Percentiles rank a stretch among this genome's conserved stretches.
phyloP scores from a whole-genome alignment of 2,888 invertebrate genomes.

The Acleris cristana region DNA sequence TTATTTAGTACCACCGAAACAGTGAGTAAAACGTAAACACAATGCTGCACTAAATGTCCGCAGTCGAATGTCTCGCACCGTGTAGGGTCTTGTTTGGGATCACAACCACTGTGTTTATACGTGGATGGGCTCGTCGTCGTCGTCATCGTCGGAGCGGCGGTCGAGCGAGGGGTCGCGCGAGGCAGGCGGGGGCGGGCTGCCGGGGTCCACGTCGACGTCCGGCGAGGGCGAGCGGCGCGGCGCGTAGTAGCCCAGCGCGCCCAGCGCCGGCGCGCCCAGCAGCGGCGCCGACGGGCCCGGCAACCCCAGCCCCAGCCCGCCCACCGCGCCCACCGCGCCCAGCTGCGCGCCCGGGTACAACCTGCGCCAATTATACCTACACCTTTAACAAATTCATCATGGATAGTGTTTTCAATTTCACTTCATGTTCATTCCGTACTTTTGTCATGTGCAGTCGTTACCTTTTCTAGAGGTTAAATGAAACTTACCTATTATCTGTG shows the following conservation, averaged over 20 bases:
- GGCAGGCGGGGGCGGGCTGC: conserved; percentile 81
- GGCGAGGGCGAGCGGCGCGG: conserved; percentile 78
- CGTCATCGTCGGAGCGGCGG: conserved; percentile 78
- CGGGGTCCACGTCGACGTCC: conserved; percentile 85
- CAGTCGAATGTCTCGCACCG: conserved; percentile 15
- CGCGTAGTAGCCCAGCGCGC: conserved; percentile 80
- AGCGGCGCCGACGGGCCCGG: conserved; percentile 88
- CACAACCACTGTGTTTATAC: conserved; percentile 67
- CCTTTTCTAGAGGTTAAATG: too few species aligned
- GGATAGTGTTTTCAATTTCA: too few species aligned
- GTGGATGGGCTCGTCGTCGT: conserved; percentile 86
- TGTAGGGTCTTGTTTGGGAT: conserved; percentile 20
- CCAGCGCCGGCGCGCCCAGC: conserved; percentile 87
- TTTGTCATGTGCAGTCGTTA: too few species aligned
- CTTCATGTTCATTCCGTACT: too few species aligned
- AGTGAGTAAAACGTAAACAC: conserved; percentile 28
- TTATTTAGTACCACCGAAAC: conserved; percentile 29
- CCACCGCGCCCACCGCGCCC: conserved; percentile 81
- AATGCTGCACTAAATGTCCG: conserved; percentile 20
- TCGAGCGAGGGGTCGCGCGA: conserved; percentile 70
- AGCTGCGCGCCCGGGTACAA: conserved; percentile 85
- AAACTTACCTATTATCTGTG: too few species aligned
- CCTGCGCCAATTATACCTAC: conserved; percentile 64
- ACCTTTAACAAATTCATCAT: not conserved
- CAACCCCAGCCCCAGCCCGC: conserved; percentile 83